A percentile compares a stretch with the other conserved stretches of the same genome.
These are phyloP conservation scores for Proteles cristata DNA, from an alignment of 2,113 vertebrate species.

Conservation along the genomic window DNA sequence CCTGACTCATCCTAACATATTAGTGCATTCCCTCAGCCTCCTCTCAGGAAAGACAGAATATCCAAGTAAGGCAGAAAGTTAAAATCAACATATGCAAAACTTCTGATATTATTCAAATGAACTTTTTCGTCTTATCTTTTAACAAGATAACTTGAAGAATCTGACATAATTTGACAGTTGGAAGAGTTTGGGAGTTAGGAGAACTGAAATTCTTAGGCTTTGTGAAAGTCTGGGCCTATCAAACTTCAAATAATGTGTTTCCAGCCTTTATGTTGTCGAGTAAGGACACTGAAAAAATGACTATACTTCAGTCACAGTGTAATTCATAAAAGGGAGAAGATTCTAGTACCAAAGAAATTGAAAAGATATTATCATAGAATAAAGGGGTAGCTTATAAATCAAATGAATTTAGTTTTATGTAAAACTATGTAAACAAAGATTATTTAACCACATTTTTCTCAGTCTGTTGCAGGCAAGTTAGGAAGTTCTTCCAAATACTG, in stretches of 20 bases:
- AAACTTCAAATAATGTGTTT: not conserved
- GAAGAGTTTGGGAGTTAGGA: not conserved
- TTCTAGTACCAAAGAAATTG: not conserved
- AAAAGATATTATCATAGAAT: not conserved
- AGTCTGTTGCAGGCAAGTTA: not conserved
- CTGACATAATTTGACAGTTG: not conserved
- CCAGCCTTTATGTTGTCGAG: not conserved
- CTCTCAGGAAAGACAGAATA: constrained; percentile 14
- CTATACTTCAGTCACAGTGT: not conserved
- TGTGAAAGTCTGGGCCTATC: not conserved
- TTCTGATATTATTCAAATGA: not conserved
- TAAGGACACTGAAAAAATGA: not conserved
- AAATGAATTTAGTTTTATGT: not conserved
- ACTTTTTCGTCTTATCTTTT: constrained; percentile 24
- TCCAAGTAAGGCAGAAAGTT: not conserved
- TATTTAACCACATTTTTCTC: not conserved
- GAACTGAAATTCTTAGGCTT: not conserved
- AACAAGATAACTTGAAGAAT: constrained; percentile 4
- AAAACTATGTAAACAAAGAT: not conserved
- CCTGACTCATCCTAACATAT: not conserved
- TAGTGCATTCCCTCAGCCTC: not conserved
- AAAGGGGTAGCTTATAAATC: not conserved
- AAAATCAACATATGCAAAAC: constrained; percentile 12
- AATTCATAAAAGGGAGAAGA: not conserved
- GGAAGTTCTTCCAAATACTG: not conserved